These are phyloP conservation scores for Cydia fagiglandana DNA, from an alignment of 1,140 invertebrate species.

Conservation along the genomic window DNA sequence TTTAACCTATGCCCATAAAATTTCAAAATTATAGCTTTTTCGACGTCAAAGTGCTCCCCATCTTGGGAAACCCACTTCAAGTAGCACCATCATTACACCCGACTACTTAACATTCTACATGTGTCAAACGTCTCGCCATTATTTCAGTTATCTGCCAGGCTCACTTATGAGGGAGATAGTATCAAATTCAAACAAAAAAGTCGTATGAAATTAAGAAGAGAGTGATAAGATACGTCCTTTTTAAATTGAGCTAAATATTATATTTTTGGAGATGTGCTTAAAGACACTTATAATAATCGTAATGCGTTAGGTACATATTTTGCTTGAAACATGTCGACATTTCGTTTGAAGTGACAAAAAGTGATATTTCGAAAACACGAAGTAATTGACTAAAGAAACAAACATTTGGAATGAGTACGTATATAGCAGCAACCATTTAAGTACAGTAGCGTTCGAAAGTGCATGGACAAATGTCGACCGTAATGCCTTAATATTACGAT, in stretches of 20 bases:
- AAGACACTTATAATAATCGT: background rate
- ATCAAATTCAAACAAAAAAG: slow-evolving; percentile 39
- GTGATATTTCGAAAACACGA: too few species aligned
- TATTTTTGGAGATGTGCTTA: background rate
- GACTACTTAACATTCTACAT: slow-evolving; percentile 66
- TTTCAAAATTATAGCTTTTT: slow-evolving; percentile 23
- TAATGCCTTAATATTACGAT: too few species aligned
- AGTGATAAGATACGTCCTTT: background rate
- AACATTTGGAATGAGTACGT: too few species aligned
- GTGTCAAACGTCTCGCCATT: slow-evolving; percentile 53
- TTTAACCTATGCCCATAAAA: background rate
- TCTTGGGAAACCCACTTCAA: slow-evolving; percentile 46
- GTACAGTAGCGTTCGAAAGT: too few species aligned
- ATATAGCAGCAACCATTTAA: too few species aligned
- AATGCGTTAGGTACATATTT: background rate
- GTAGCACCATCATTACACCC: slow-evolving; percentile 56
- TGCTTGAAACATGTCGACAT: background rate
- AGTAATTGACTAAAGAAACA: too few species aligned
- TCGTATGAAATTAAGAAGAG: background rate
- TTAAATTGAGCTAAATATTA: slow-evolving; percentile 10
- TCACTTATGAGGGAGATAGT: slow-evolving; percentile 55
- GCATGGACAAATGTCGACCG: too few species aligned
- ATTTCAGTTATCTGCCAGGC: slow-evolving; percentile 48
- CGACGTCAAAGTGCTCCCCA: slow-evolving; percentile 24
- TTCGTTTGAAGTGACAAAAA: too few species aligned